Evolutionary conservation across 2,113 vertebrate species (phyloP).

Genomic region (Pituophis catenifer): DNA sequence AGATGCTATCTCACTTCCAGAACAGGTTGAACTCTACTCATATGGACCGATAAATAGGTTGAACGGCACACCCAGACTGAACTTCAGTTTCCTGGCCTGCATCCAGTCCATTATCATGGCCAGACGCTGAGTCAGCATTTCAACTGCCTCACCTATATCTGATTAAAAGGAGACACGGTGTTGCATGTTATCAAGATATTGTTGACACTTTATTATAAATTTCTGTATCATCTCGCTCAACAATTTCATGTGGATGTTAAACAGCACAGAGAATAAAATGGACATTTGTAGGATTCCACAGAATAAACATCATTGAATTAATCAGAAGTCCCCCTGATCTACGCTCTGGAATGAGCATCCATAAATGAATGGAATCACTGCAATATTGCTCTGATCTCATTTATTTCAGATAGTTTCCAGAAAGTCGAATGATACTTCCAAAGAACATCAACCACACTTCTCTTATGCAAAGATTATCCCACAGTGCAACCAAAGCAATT

Average conservation of each 20-base stretch:
- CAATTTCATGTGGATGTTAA: neutral
- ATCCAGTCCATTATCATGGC: neutral
- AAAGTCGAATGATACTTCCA: neutral
- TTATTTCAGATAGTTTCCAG: neutral
- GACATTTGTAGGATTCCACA: neutral
- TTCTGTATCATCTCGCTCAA: neutral
- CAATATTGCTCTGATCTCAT: neutral
- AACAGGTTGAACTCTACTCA: neutral
- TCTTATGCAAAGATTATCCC: neutral
- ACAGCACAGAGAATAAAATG: neutral
- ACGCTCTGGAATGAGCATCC: neutral
- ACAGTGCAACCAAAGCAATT: neutral
- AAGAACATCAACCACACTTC: neutral
- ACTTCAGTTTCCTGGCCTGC: neutral
- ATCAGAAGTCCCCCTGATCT: neutral
- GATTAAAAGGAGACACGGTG: neutral
- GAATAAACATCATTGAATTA: neutral
- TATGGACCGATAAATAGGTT: neutral
- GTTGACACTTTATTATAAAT: neutral
- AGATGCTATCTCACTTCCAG: neutral
- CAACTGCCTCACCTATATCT: neutral
- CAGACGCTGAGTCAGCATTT: neutral
- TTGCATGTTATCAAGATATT: neutral
- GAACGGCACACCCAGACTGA: neutral
- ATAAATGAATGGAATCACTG: neutral